Evolutionary conservation across 37 sponge, comb jelly and placozoan genomes (phyloP), one percentile per base, ranked within the genome.

Genomic region (Bolinopsis microptera): DNA sequence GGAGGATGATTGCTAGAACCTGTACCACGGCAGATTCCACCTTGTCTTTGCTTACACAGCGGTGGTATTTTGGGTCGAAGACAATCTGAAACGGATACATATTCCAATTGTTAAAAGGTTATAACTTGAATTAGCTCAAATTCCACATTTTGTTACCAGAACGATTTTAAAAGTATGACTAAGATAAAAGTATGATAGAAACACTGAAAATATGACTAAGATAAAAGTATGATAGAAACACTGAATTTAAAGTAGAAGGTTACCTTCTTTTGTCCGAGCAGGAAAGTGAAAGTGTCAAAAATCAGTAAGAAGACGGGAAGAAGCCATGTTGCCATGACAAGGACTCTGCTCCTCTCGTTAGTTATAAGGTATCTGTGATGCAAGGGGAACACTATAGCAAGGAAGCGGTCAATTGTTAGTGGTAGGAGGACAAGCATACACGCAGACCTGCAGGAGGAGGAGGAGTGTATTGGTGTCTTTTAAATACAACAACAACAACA

Each of bases 341-440:
- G 80, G 36, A 77, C 32, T 35, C 5, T 77, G 80, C 36, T 77
- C 2, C 80, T 34, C 0, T 27, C 32, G 8, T 77, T 34, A 18
- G 34, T 77, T 21, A 77, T 77, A 36, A 77, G 80, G 37, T 77
- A 77, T 77, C 80, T 32, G 80, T 77, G 80, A 16, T 32, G 27
- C 33, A 77, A 36, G 18, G 80, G 80, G 22, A 77, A 32, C 21
- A 32, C 80, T 35, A 77, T 77, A 34, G 80, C 80, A 1, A 77
- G 80, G 36, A 77, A 77, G 3, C 80, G 33, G 80, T 77, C 80
- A 34, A 77, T 77, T 16, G 80, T 77, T 3, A 77, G 36, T 33
- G 80, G 80, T 8, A 77, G 80, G 80, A 77, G 80, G 1, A 77
- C 80, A 1, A 77, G 80, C 80, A 77, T 77, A 36, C 80, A 77